phyloP scores from a whole-genome alignment of 2,113 vertebrate species.

The Cheirogaleus medius region DNA sequence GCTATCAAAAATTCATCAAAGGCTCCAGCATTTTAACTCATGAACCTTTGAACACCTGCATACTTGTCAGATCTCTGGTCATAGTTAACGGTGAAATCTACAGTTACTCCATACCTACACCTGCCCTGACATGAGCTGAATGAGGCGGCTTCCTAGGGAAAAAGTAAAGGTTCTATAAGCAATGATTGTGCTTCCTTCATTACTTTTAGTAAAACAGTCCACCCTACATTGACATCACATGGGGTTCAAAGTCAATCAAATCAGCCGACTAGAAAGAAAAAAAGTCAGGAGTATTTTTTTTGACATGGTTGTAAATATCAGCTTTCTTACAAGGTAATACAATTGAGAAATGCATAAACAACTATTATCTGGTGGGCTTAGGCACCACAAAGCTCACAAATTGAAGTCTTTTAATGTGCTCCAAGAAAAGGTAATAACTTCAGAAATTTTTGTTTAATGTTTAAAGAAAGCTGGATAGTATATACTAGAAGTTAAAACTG shows the following conservation, averaged over 20 bases:
- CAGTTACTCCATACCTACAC: constrained; percentile 77
- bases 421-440: constrained; percentile 72
- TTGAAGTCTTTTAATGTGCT: constrained; percentile 66
- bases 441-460: constrained; percentile 74
- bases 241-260: constrained; percentile 72
- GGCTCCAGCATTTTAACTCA: constrained; percentile 86
- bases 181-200: constrained; percentile 43
- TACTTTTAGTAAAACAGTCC: constrained; percentile 39
- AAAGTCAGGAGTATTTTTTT: background rate
- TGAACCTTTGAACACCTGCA: constrained; percentile 89
- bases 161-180: constrained; percentile 56
- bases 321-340: background rate
- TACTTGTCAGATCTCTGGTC: constrained; percentile 85
- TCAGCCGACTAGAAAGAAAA: constrained; percentile 28
- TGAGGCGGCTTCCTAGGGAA: constrained; percentile 62
- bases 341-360: constrained; percentile 69
- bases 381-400: constrained; percentile 20
- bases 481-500: constrained; percentile 83
- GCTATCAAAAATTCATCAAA: constrained; percentile 92
- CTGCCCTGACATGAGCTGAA: constrained; percentile 79
- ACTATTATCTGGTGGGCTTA: constrained; percentile 54
- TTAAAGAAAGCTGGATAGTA: constrained; percentile 73
- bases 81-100: constrained; percentile 84
- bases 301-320: constrained; percentile 31
- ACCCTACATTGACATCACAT: constrained; percentile 30